Base-by-base conservation (phyloP, 2,113 vertebrate species). In the Chaetodon auriga region DNA sequence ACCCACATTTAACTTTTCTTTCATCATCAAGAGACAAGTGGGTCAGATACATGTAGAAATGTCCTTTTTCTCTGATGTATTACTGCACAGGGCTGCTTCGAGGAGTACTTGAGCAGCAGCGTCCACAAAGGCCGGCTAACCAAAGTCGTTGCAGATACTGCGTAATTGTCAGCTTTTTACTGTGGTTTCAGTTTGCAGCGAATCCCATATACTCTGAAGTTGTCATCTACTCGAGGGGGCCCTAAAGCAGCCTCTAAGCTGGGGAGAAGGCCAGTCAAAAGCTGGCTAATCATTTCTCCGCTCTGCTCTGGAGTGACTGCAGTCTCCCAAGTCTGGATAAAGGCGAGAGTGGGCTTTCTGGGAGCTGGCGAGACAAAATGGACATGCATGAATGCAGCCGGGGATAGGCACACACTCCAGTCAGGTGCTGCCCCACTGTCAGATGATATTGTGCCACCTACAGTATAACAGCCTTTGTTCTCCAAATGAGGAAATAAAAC, bases 261-360 rank as follows among this genome's bases (percentile, higher is more conserved):
- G 45, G 38, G 46, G 76, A 85, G 74, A 86, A 73, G 79, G 88
- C 83, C 71, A 77, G 81, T 83, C 53, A 80, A 78, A 86, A 78
- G 72, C 76, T 86, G 79, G 85, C 74, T 81, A 87, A 84, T 90
- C 84, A 82, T 85, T 81, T 76, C 82, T 85, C 15, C 73, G 51
- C 68, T 72, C 65, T 64, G 35, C 80, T 73, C 61, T 57, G 80
- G 60, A 86, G 77, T 54, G 78, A 87, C 75, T 66, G 77, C 63
- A 61, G 62, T 66, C 68, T 80, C 45, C 30, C 61, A 58, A 48
- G 69, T 60, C 78, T 65, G 72, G 80, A 68, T 66, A 68, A 78
- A 82, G 64, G 49, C 43, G 3, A 73, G 64, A 64, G 46, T 36
- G 55, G 36, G 48, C 35, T 48, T 82, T 83, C 41, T 76, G 69